phyloP scores from a whole-genome alignment of 2,888 invertebrate species.

The Spisula solida region DNA sequence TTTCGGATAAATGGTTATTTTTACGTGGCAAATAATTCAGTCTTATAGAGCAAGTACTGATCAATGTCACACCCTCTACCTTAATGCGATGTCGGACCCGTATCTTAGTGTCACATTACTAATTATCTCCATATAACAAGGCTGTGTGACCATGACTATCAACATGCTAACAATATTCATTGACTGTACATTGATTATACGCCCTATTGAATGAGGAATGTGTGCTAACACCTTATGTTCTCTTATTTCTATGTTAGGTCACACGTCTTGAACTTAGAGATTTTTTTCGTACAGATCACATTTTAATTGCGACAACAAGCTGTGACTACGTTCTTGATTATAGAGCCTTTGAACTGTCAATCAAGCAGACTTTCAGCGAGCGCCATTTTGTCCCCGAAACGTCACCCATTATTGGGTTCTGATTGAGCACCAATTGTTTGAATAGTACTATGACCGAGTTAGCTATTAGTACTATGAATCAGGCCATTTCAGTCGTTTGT shows the following conservation, averaged over 20 bases:
- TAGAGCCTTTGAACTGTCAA: slow-evolving; percentile 19
- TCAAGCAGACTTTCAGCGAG: background rate
- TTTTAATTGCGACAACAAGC: slow-evolving; percentile 13
- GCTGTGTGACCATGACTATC: background rate
- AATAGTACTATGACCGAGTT: slow-evolving; percentile 17
- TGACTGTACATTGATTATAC: background rate
- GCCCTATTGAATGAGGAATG: background rate
- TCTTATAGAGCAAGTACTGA: too few species aligned
- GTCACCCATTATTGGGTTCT: background rate
- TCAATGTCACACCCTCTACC: too few species aligned
- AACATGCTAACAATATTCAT: background rate
- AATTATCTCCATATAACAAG: background rate
- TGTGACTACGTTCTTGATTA: background rate
- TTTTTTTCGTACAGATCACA: slow-evolving; percentile 5
- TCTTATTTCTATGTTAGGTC: background rate
- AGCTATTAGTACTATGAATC: background rate
- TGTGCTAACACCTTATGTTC: slow-evolving; percentile 4
- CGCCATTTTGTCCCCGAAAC: background rate
- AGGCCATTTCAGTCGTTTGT: background rate
- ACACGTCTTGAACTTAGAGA: background rate
- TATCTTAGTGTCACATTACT: background rate
- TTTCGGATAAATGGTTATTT: too few species aligned
- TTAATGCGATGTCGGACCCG: too few species aligned
- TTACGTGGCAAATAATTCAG: too few species aligned
- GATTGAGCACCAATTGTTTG: background rate